Conservation (phyloP, 1,140 invertebrate species). For the Drosophila santomea region DNA sequence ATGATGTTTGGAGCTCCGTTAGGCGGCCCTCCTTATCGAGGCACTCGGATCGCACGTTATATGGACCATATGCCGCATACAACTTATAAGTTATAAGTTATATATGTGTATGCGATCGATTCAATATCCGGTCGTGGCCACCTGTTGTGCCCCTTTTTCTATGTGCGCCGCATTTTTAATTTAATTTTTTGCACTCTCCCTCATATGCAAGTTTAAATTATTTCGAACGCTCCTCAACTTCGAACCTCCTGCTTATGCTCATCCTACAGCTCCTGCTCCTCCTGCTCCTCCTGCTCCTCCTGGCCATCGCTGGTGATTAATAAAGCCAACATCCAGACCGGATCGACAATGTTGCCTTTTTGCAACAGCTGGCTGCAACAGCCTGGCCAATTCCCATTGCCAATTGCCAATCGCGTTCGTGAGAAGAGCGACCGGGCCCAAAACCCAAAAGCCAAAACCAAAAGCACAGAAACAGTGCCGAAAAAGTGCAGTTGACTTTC, state of each 20-base stretch:
- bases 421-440: conserved; percentile 7
- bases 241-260: conserved; percentile 16
- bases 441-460: neutral
- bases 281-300: neutral
- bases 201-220: conserved; percentile 60
- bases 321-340: conserved; percentile 43
- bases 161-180: conserved; percentile 67
- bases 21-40: conserved; percentile 52
- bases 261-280: neutral
- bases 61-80: conserved; percentile 20
- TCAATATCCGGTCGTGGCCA: conserved; percentile 42
- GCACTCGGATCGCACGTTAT: conserved; percentile 26
- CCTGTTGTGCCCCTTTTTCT: conserved; percentile 72
- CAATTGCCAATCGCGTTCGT: conserved; percentile 12
- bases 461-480: neutral
- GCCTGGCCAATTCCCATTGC: conserved; percentile 50
- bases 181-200: conserved; percentile 57
- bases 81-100: neutral
- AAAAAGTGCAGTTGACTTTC: conserved; percentile 13
- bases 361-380: conserved; percentile 51
- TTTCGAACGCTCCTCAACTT: conserved; percentile 45
- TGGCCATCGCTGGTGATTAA: conserved; percentile 55
- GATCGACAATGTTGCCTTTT: neutral
- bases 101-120: neutral
- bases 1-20: conserved; percentile 29